Conservation (phyloP, 2,797 vertebrate species). For the Hippoglossus hippoglossus region DNA sequence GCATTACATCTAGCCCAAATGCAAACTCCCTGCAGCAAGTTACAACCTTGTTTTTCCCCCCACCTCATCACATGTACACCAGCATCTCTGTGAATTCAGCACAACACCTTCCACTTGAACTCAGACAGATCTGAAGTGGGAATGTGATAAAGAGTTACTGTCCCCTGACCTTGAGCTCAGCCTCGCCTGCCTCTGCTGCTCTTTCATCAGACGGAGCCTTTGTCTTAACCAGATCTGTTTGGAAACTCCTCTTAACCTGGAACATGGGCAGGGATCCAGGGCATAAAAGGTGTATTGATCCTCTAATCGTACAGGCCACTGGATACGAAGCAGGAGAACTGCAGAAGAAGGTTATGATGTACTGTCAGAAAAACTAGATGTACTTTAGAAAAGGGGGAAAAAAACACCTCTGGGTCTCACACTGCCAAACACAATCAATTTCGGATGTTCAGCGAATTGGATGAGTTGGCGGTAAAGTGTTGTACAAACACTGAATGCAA, state of each 20-base stretch:
- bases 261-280: conserved; percentile 21
- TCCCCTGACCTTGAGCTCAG: conserved; percentile 47
- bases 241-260: conserved; percentile 32
- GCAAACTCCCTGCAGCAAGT: conserved; percentile 33
- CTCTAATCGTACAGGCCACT: conserved; percentile 44
- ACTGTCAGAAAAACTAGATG: conserved; percentile 35
- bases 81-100: conserved; percentile 19
- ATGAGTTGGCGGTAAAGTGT: neutral
- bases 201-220: conserved; percentile 29
- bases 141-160: conserved; percentile 23
- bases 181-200: neutral
- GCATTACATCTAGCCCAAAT: conserved; percentile 37
- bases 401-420: conserved; percentile 1
- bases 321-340: conserved; percentile 18
- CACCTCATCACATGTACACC: conserved; percentile 15
- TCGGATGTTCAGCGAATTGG: conserved; percentile 5
- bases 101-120: conserved; percentile 24
- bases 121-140: conserved; percentile 26
- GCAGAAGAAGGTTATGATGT: conserved; percentile 16
- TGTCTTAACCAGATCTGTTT: conserved; percentile 27
- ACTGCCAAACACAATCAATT: conserved; percentile 15
- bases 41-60: conserved; percentile 7
- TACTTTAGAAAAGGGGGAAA: conserved; percentile 11
- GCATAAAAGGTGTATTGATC: conserved; percentile 54
- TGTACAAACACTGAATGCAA: conserved; percentile 1